phyloP scores from a whole-genome alignment of 2,797 vertebrate genomes.

The Rhyacichthys aspro region DNA sequence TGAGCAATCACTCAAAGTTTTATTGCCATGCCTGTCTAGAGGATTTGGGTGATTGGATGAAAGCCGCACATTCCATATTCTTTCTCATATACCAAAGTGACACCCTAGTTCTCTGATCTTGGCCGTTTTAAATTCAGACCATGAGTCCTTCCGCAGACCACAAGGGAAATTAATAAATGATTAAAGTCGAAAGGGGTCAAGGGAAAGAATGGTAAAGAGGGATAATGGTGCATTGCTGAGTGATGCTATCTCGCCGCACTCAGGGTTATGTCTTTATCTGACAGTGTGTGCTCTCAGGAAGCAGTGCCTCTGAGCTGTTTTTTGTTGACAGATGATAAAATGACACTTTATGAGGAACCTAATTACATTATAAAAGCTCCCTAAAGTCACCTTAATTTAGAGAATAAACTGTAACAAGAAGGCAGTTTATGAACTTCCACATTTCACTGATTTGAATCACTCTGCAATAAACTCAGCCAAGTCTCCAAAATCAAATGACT shows the following conservation, averaged over 20 bases:
- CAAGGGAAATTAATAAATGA: slow-evolving; percentile 82
- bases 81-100: slow-evolving; percentile 74
- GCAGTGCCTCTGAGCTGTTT: slow-evolving; percentile 30
- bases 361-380: slow-evolving; percentile 26
- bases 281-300: slow-evolving; percentile 33
- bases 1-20: slow-evolving; percentile 49
- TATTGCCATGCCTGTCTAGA: slow-evolving; percentile 60
- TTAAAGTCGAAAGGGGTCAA: slow-evolving; percentile 74
- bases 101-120: slow-evolving; percentile 73
- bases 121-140: slow-evolving; percentile 74
- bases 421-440: neutral
- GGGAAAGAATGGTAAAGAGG: slow-evolving; percentile 73
- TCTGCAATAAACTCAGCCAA: neutral
- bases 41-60: slow-evolving; percentile 69
- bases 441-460: neutral
- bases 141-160: slow-evolving; percentile 70
- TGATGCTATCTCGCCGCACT: slow-evolving; percentile 61
- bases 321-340: slow-evolving; percentile 65
- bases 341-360: slow-evolving; percentile 25
- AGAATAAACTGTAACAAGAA: neutral
- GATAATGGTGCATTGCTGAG: slow-evolving; percentile 68
- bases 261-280: slow-evolving; percentile 65
- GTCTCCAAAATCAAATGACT: neutral
- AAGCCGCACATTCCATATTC: slow-evolving; percentile 71
- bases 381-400: slow-evolving; percentile 11